phyloP scores from a whole-genome alignment of 2,888 invertebrate species.

The Brenthis daphne region DNA sequence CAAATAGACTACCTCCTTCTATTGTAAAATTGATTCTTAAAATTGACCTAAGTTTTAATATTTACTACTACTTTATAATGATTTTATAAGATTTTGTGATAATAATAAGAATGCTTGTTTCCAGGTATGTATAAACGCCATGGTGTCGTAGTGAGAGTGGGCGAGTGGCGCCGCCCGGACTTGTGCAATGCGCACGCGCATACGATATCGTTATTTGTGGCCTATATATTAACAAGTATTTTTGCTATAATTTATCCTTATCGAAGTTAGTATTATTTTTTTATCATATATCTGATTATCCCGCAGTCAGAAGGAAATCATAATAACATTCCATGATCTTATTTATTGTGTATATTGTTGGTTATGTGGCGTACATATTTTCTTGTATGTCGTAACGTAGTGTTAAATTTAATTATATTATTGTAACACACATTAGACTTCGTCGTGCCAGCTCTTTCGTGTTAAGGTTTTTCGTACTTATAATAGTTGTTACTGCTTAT shows the following conservation, averaged over 20 bases:
- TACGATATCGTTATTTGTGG: conserved; percentile 44
- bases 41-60: not conserved
- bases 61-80: not conserved
- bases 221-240: conserved; percentile 72
- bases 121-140: conserved; percentile 8
- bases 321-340: conserved; percentile 81
- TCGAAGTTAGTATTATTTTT: conserved; percentile 72
- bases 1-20: no score
- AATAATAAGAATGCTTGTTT: not conserved
- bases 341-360: conserved; percentile 81
- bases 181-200: conserved; percentile 39
- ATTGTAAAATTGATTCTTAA: no score
- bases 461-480: conserved; percentile 80
- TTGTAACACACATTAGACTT: conserved; percentile 71
- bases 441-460: conserved; percentile 80
- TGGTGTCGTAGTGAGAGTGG: conserved; percentile 17
- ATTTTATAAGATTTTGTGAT: not conserved
- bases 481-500: conserved; percentile 72
- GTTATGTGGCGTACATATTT: conserved; percentile 75
- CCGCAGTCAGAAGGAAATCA: conserved; percentile 62
- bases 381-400: conserved; percentile 69
- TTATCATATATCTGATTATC: conserved; percentile 55
- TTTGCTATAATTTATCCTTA: conserved; percentile 78
- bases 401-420: conserved; percentile 52
- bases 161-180: conserved; percentile 28